phyloP scores from a whole-genome alignment of 2,888 invertebrate species.

The Ectobius pallidus region DNA sequence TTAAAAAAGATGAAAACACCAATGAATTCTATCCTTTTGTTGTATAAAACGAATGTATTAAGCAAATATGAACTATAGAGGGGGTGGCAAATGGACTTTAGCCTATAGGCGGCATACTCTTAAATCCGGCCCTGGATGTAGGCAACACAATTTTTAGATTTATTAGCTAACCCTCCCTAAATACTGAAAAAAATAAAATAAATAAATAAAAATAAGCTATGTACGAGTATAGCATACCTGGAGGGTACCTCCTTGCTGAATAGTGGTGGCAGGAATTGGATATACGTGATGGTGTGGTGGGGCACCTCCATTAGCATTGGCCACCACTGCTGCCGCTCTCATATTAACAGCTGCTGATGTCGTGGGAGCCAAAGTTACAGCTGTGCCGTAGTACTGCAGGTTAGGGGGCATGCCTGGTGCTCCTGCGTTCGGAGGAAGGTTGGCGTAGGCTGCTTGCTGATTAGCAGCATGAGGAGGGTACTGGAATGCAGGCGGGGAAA shows the following conservation, averaged over 20 bases:
- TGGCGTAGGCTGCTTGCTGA: constrained; percentile 47
- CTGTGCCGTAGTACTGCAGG: constrained; percentile 58
- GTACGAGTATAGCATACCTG: constrained; percentile 37
- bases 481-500: constrained; percentile 56
- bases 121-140: no score
- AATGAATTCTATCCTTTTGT: no score
- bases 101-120: no score
- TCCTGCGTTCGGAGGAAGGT: constrained; percentile 43
- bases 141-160: no score
- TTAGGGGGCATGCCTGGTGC: constrained; percentile 49
- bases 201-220: no score
- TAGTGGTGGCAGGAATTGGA: constrained; percentile 54
- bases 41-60: no score
- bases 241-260: constrained; percentile 37
- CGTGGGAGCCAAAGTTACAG: constrained; percentile 56
- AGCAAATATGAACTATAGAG: no score
- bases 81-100: no score
- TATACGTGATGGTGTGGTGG: constrained; percentile 54
- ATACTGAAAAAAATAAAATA: no score
- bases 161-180: no score
- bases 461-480: constrained; percentile 51
- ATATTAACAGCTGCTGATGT: constrained; percentile 49
- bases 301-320: constrained; percentile 44
- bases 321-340: constrained; percentile 45
- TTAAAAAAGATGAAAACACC: no score